Base-by-base conservation (phyloP, 2,888 invertebrate genomes). In the Lottia gigantea region DNA sequence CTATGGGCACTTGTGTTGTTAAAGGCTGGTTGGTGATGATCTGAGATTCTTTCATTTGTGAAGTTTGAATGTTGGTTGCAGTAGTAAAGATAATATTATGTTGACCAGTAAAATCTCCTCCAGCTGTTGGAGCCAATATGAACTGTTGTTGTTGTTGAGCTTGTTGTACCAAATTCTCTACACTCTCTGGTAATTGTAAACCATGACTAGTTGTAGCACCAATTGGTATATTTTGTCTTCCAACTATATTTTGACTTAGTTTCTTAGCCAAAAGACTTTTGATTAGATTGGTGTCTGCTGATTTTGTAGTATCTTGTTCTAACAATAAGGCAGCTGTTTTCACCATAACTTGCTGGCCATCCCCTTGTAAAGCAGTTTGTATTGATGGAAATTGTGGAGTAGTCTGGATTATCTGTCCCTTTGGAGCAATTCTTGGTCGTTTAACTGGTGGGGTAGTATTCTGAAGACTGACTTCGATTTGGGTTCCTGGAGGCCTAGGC, bases 201-300 rank as follows among this genome's bases (percentile, higher is more conserved):
- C 6, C 16, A n/a, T 16, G 71, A 46, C 49, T 49, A 47, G 23
- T 62, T 40, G 49, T 40, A 68, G 14, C 66, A 62, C 62, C 15
- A n/a, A 16, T 23, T 46, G 62, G 31, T 40, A 65, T 69, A 70
- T 73, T 74, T 62, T 73, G 74, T 63, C 67, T 68, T 26, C 79
- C 74, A 71, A 79, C 67, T 76, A 76, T 46, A 55, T 55, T 55
- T 55, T 55, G 55, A 55, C 75, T 79, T 26, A 87, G 78, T 93
- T 97, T 97, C 90, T 94, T 95, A 83, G 97, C 97, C 89, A 97
- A 91, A 80, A 97, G 92, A 90, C 95, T 96, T 90, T 97, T 97
- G 88, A 97, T 96, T 82, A 96, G 91, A 73, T 95, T 95, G 68
- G 95, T 79, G 55, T 86, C 83, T n/a, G 79, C 64, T 47, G 72